Evolutionary conservation across 2,113 vertebrate genomes (phyloP).

Genomic region (Irena cyanogastra): DNA sequence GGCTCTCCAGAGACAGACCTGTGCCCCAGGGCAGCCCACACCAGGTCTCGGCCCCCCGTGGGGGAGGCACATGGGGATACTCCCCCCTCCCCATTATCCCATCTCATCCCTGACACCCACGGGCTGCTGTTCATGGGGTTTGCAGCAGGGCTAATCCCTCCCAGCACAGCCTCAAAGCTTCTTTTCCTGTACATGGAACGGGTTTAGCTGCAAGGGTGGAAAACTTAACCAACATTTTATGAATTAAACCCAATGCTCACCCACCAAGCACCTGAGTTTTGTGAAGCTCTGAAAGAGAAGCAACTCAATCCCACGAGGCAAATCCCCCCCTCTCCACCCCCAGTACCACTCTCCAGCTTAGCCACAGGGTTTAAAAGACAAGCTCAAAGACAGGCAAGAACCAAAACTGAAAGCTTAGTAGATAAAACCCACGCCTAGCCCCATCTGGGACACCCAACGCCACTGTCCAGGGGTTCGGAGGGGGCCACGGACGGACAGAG

Average conservation of each 20-base stretch:
- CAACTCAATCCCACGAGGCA: neutral
- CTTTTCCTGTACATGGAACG: accelerated
- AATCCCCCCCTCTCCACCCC: accelerated
- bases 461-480: accelerated
- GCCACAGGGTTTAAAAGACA: neutral
- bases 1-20: slow-evolving; percentile 56
- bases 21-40: neutral
- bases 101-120: accelerated
- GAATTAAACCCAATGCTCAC: accelerated
- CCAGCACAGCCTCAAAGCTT: neutral
- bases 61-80: neutral
- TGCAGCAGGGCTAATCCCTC: neutral
- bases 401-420: accelerated
- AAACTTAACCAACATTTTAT: accelerated
- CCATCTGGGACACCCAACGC: accelerated
- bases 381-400: neutral
- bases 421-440: neutral
- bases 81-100: neutral
- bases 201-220: neutral
- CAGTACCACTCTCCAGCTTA: neutral
- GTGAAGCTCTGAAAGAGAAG: neutral
- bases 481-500: accelerated
- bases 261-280: neutral
- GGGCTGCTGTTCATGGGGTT: accelerated
- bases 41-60: neutral